These are phyloP conservation scores for Euplagia quadripunctaria DNA, from an alignment of 2,888 invertebrate genomes.

Conservation along the genomic window DNA sequence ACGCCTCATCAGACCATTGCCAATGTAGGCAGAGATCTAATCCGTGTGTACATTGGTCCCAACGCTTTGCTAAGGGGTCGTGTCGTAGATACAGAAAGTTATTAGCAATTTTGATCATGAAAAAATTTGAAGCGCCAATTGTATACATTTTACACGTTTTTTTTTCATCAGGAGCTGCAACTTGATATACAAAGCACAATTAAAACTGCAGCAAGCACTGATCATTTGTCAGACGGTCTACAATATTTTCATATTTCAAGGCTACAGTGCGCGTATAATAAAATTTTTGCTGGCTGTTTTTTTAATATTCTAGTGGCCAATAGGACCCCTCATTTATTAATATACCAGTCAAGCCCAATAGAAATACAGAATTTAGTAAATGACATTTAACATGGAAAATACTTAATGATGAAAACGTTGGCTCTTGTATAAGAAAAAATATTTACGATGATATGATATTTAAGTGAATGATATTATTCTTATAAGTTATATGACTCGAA, in stretches of 20 bases:
- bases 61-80: conserved; percentile 74
- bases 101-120: conserved; percentile 26
- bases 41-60: conserved; percentile 78
- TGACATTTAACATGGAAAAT: conserved; percentile 56
- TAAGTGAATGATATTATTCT: conserved; percentile 37
- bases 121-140: conserved; percentile 18
- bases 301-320: conserved; percentile 39
- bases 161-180: conserved; percentile 1
- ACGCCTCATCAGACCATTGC: conserved; percentile 43
- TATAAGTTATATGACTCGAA: conserved; percentile 12
- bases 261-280: conserved; percentile 18
- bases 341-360: conserved; percentile 58
- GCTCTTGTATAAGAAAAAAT: conserved; percentile 36
- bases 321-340: conserved; percentile 56
- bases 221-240: conserved; percentile 12
- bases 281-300: conserved; percentile 23
- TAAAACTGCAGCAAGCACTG: conserved; percentile 16
- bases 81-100: conserved; percentile 25
- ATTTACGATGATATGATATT: conserved; percentile 44
- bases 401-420: conserved; percentile 48
- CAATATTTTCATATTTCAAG: neutral
- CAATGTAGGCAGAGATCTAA: conserved; percentile 51
- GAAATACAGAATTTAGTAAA: conserved; percentile 55
- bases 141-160: neutral
- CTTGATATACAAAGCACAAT: conserved; percentile 3